A percentile compares a stretch with the other conserved stretches of the same genome.
Conservation (phyloP, 1,140 invertebrate genomes). For the Camponotus vicinus region DNA sequence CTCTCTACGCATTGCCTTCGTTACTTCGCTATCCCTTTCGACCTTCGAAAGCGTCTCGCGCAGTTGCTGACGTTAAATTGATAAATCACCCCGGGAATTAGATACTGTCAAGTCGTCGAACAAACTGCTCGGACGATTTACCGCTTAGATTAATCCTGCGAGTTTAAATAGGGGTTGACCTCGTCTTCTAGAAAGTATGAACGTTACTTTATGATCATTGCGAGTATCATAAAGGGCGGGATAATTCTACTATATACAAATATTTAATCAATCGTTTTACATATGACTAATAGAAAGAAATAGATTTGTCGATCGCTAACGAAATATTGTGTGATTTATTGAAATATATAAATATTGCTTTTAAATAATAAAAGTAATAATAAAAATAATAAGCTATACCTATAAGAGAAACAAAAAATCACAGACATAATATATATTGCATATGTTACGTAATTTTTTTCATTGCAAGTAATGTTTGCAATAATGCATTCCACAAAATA, state of each 20-base stretch:
- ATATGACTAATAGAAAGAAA: background rate
- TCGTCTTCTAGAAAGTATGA: constrained; percentile 5
- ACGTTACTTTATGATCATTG: background rate
- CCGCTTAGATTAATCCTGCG: constrained; percentile 47
- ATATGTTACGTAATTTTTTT: background rate
- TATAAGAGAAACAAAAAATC: constrained; percentile 2
- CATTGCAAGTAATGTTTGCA: background rate
- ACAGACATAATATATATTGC: background rate
- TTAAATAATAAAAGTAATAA: background rate
- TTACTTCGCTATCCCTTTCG: background rate
- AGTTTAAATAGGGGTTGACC: constrained; percentile 32
- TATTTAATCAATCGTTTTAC: background rate
- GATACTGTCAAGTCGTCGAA: constrained; percentile 54
- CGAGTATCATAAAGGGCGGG: background rate
- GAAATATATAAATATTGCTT: background rate
- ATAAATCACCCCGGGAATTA: constrained; percentile 44
- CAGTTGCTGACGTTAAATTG: constrained; percentile 49
- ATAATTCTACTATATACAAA: background rate
- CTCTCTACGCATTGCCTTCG: background rate
- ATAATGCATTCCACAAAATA: background rate
- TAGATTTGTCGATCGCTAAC: constrained; percentile 1
- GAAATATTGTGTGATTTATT: no score
- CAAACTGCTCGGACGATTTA: constrained; percentile 48
- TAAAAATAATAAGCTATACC: background rate
- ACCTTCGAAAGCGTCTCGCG: constrained; percentile 37